Base-by-base conservation (phyloP, 1,140 invertebrate species). In the Drosophila tropicalis region DNA sequence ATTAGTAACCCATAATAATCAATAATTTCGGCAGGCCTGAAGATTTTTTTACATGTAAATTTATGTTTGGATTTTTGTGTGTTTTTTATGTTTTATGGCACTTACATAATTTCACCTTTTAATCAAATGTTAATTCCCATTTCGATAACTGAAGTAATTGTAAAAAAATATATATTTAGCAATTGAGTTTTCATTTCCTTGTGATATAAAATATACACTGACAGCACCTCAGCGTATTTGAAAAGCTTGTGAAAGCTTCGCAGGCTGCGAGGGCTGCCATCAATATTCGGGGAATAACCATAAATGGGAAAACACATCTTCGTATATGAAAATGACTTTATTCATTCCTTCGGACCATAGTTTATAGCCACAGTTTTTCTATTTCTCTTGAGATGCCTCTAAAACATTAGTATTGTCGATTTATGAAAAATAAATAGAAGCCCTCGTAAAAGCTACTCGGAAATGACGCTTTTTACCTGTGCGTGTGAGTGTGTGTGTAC, bases 141-240 rank as follows among this genome's bases (percentile, higher is more conserved):
- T 22, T 51, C 17, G 17, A 22, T 51, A 51, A 51, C 44, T 51
- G 44, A 22, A 51, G 44, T 51, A 51, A 15, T 51, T 51, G 44
- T 51, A 51, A 19, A 51, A 51, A 51, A 51, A 22, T 51, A 22
- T 51, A 51, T 51, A 51, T 51, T 51, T 9, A 60, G 34, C 12
- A 19, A 60, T 39, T n/a, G 4, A 13, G 57, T 60, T 40, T 60
- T 60, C 29, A 51, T 51, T 60, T 60, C 17, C 13, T 19, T 60
- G 34, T 17, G 32, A 13, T 19, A 7, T 22, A 60, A 39, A 60
- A 60, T 39, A 39, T 19, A 39, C 12, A 60, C 57, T 40, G 12
- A 60, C 34, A 60, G 12, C 57, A 60, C 29, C 5, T 40, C 17
- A n/a, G 57, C 19, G 5, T 60, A 60, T 60, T 17, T 39, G 12